Evolutionary conservation across 2,113 vertebrate species (phyloP).

Genomic region (Xenus cinereus): DNA sequence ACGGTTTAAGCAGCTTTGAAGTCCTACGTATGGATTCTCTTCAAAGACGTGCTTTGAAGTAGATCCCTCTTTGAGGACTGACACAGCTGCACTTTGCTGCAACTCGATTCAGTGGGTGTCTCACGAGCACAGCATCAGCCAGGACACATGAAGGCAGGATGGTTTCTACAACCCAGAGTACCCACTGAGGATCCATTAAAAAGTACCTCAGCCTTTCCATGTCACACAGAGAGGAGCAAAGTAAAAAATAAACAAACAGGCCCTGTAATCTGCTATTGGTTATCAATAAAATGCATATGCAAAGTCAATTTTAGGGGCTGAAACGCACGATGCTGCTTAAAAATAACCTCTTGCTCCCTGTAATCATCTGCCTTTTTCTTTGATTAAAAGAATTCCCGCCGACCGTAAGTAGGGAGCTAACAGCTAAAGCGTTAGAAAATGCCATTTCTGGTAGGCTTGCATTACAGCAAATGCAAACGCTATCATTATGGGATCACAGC

Average conservation of each 20-base stretch:
- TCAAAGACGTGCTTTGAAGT: conserved; percentile 49
- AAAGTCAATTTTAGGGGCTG: neutral
- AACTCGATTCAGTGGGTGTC: neutral
- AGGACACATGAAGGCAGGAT: neutral
- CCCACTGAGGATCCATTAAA: neutral
- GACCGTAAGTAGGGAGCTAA: neutral
- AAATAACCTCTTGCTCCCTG: neutral
- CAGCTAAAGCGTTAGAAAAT: neutral
- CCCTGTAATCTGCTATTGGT: neutral
- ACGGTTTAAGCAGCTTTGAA: conserved; percentile 47
- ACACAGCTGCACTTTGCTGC: conserved; percentile 11
- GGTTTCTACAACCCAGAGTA: neutral
- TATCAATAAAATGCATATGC: neutral
- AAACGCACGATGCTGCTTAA: neutral
- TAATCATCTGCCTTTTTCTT: neutral
- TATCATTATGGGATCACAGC: neutral
- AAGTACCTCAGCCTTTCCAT: neutral
- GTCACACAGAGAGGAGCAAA: neutral
- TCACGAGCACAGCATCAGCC: neutral
- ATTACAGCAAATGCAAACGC: neutral
- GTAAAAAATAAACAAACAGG: neutral
- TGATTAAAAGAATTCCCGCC: neutral
- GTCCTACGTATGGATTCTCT: conserved; percentile 25
- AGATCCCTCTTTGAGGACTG: conserved; percentile 20
- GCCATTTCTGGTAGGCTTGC: neutral